Evolutionary conservation across 30 jellyfish, hydroid and myxozoan species (phyloP).

Genomic region (Pelagia noctiluca): DNA sequence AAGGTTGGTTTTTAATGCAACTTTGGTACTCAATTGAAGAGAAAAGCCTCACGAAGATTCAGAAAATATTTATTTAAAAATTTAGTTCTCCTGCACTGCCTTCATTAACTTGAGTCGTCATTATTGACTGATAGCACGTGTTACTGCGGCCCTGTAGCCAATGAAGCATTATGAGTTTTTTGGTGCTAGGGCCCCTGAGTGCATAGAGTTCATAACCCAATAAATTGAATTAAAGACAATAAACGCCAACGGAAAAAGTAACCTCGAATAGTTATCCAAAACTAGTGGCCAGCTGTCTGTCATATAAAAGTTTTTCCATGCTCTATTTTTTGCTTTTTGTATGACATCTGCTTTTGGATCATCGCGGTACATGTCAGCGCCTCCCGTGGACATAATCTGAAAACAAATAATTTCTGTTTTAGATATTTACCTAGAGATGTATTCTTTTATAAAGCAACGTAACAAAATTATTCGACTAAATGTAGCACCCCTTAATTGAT

Average conservation of each 20-base stretch:
- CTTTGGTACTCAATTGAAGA: no score
- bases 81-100: no score
- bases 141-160: background rate
- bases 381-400: conserved; percentile 64
- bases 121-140: conserved; percentile 65
- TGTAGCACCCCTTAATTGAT: background rate
- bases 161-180: background rate
- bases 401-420: background rate
- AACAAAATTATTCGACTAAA: background rate
- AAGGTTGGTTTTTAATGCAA: no score
- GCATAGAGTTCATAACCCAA: conserved; percentile 81
- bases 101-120: no score
- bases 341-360: conserved; percentile 57
- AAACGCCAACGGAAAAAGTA: conserved; percentile 75
- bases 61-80: no score
- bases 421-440: background rate
- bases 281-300: conserved; percentile 85
- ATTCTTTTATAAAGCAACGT: background rate
- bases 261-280: conserved; percentile 78
- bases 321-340: conserved; percentile 12
- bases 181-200: background rate
- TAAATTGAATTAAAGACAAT: conserved; percentile 62
- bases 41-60: no score
- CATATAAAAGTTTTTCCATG: conserved; percentile 73
- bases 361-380: conserved; percentile 33